Evolutionary conservation across 2,888 invertebrate genomes (phyloP).

Genomic region (Pristionchus japonicus): DNA sequence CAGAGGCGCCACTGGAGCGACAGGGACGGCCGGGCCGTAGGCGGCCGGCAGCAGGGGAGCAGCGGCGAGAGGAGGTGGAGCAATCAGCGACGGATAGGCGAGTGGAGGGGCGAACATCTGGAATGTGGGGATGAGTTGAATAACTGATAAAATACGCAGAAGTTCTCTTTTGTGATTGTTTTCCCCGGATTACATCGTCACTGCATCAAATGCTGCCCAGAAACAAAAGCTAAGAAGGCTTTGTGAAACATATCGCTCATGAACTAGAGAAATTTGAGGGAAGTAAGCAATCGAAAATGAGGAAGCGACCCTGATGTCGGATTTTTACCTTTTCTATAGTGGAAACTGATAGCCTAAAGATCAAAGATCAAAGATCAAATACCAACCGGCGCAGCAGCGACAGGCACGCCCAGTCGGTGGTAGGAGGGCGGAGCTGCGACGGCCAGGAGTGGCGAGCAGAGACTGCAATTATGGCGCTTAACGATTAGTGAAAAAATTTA

Average conservation of each 20-base stretch:
- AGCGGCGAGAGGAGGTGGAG: not conserved
- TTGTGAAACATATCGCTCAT: not conserved
- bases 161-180: not conserved
- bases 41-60: not conserved
- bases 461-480: not conserved
- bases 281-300: too few species aligned
- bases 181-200: not conserved
- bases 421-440: not conserved
- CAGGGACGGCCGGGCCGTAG: conserved; percentile 22
- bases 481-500: too few species aligned
- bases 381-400: not conserved
- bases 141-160: too few species aligned
- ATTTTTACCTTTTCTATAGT: not conserved
- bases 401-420: conserved; percentile 6
- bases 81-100: not conserved
- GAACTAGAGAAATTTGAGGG: too few species aligned
- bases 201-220: not conserved
- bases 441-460: not conserved
- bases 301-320: too few species aligned
- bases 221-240: not conserved
- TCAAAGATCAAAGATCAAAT: not conserved
- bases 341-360: not conserved
- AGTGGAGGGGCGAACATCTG: not conserved
- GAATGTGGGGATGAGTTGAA: not conserved
- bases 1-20: conserved; percentile 31